phyloP scores from a whole-genome alignment of 2,113 vertebrate genomes.

The Microtus ochrogaster region DNA sequence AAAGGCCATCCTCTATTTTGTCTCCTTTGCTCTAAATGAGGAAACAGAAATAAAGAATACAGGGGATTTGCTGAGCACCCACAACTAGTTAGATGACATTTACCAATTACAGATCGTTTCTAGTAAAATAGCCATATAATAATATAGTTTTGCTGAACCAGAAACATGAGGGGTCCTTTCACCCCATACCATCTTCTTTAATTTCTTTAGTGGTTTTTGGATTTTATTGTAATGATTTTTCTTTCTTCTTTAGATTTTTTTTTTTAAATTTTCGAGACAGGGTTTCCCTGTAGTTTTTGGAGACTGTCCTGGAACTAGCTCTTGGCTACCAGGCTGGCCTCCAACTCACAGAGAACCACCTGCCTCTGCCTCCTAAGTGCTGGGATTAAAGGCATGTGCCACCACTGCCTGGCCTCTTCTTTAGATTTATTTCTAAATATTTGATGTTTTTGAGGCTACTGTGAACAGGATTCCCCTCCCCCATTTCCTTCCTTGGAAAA shows the following conservation, averaged over 20 bases:
- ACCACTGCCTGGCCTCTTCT: too few relatives aligned
- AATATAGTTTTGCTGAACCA: not conserved
- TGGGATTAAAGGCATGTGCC: too few relatives aligned
- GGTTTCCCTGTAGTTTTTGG: too few relatives aligned
- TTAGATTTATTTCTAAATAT: not conserved
- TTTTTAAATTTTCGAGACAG: too few relatives aligned
- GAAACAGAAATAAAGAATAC: constrained; percentile 5
- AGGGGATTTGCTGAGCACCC: not conserved
- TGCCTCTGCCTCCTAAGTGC: too few relatives aligned
- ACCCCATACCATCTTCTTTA: not conserved
- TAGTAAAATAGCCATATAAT: not conserved
- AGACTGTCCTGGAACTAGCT: too few relatives aligned
- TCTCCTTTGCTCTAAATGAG: not conserved
- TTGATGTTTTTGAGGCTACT: not conserved
- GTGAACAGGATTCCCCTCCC: not conserved
- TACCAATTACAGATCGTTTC: not conserved
- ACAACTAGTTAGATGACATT: not conserved
- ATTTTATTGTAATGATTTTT: not conserved
- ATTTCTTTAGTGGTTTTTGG: not conserved
- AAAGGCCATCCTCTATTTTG: not conserved
- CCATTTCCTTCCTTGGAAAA: not conserved
- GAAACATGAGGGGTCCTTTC: too few relatives aligned
- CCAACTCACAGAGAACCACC: too few relatives aligned
- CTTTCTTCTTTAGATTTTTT: not conserved
- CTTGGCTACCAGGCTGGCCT: too few relatives aligned